Percentiles rank a stretch among this genome's conserved stretches.
phyloP scores from a whole-genome alignment of 1,140 invertebrate genomes.

The Dermatophagoides farinae region DNA sequence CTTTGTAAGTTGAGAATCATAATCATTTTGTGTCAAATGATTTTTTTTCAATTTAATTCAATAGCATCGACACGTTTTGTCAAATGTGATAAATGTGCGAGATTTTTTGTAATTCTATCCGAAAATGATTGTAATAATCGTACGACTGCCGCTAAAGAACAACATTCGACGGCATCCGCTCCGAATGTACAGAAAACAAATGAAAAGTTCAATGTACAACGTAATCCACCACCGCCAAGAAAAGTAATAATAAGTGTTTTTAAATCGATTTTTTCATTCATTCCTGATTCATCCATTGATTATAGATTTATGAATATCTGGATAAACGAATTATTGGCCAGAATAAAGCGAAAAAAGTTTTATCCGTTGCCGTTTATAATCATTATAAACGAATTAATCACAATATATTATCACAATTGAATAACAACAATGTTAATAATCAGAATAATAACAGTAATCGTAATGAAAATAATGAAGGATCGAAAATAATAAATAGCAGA shows the following conservation, averaged over 20 bases:
- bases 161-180: conserved; percentile 9
- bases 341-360: conserved; percentile 91
- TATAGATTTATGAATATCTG: conserved; percentile 74
- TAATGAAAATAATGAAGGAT: neutral
- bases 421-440: neutral
- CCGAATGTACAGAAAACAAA: conserved; percentile 32
- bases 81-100: conserved; percentile 92
- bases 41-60: conserved; percentile 22
- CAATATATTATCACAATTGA: conserved; percentile 43
- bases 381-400: conserved; percentile 95
- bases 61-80: conserved; percentile 71
- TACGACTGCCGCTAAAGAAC: conserved; percentile 41
- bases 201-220: conserved; percentile 37
- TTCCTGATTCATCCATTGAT: conserved; percentile 13
- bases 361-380: conserved; percentile 95
- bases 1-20: conserved; percentile 43
- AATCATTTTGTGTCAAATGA: neutral
- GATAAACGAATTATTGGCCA: conserved; percentile 97
- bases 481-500: conserved; percentile 6
- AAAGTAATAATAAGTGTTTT: conserved; percentile 35
- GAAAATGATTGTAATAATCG: conserved; percentile 60
- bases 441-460: neutral
- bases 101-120: conserved; percentile 89
- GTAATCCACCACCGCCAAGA: conserved; percentile 58
- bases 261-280: neutral